These are phyloP conservation scores for Cotesia congregata DNA, from an alignment of 2,888 invertebrate species.

Conservation along the genomic window DNA sequence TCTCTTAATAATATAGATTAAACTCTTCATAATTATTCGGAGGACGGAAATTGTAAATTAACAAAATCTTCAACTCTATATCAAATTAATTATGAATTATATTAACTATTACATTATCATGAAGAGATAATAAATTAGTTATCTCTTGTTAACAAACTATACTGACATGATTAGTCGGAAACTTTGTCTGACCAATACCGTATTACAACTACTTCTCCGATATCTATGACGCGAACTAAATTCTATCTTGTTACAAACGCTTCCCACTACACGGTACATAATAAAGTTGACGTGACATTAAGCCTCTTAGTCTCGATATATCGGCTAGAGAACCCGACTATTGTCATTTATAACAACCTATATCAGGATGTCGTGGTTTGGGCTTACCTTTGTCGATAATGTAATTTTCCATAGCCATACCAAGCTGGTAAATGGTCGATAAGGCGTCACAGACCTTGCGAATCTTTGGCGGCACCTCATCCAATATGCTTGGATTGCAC, in stretches of 20 bases:
- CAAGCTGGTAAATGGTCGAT: slow-evolving; percentile 77
- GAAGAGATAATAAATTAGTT: slow-evolving; percentile 11
- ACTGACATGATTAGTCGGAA: neutral
- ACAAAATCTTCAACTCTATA: neutral
- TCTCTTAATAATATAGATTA: too few species aligned
- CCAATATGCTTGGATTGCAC: slow-evolving; percentile 74
- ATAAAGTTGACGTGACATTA: neutral
- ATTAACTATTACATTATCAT: too few species aligned
- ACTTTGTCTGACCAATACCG: slow-evolving; percentile 10
- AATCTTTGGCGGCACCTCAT: slow-evolving; percentile 77
- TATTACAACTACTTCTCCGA: neutral
- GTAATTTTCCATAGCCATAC: slow-evolving; percentile 75
- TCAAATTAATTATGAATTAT: neutral
- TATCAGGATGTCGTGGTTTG: neutral
- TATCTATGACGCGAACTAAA: neutral
- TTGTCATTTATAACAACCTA: neutral
- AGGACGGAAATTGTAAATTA: neutral
- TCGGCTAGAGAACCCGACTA: neutral
- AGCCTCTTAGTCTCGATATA: neutral
- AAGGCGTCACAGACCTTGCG: slow-evolving; percentile 77
- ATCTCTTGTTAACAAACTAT: slow-evolving; percentile 9
- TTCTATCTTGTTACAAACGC: neutral
- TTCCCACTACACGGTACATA: neutral
- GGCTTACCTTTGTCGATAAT: slow-evolving; percentile 72
- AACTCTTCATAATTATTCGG: too few species aligned